Evolutionary conservation across 2,113 vertebrate species (phyloP), one percentile per base, ranked within the genome.

Genomic region (Pseudorasbora parva): DNA sequence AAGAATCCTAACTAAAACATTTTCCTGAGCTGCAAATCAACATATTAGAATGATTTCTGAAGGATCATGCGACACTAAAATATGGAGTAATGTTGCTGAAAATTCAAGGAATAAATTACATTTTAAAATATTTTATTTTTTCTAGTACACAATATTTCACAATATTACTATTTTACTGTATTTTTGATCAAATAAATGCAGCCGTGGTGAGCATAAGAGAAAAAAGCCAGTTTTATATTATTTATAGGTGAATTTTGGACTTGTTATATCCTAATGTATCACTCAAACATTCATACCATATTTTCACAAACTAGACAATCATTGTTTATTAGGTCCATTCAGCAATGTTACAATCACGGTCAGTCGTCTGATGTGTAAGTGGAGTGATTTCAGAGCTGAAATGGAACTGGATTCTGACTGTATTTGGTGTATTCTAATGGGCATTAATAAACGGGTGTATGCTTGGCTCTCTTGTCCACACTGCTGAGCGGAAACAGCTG

Each of bases 401-500:
- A 81, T 33, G 15, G 15, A 75, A 51, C 30, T 43, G 82, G 57
- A 30, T 81, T 11, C 57, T 37, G 73, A 17, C 33, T 60, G 78
- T 60, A 15, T 66, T 72, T 21, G 37, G 15, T 37, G 49, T 62
- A 60, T 76, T 84, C 79, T 51, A 62, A 84, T 57, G 60, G 23
- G 5, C 25, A 17, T 54, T 37, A 81, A 80, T 85, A 78, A 88
- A 82, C 41, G 54, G 74, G 27, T 27, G 74, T 3, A 41, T 75
- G 57, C 76, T 84, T 72, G 76, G 75, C 57, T 81, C 41, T 49
- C 43, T 76, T 49, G 30, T 49, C 71, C 8, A 23, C 23, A 54
- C 78, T 30, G 71, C 56, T 75, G 68, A 59, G 41, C 30, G 72
- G 49, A 84, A 73, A 86, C 87, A 88, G 87, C 87, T 88, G 88